phyloP scores from a whole-genome alignment of 2,113 vertebrate species.

The Eira barbara region DNA sequence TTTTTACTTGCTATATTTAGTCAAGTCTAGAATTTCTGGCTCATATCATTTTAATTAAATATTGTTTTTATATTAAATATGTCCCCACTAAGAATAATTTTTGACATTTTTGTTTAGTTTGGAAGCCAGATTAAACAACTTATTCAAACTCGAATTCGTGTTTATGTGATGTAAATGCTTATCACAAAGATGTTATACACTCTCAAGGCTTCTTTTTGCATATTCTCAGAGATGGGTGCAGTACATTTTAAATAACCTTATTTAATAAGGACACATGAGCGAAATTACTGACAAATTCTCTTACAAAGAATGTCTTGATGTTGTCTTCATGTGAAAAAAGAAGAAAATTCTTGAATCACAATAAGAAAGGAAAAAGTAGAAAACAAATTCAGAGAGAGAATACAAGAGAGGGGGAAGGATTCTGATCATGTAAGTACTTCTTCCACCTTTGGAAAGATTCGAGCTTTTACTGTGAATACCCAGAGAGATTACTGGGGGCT shows the following conservation, averaged over 20 bases:
- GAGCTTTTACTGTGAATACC: background rate
- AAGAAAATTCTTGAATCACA: background rate
- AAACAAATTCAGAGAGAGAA: background rate
- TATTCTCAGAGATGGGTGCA: background rate
- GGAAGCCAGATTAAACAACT: background rate
- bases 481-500: background rate
- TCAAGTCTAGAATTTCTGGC: background rate
- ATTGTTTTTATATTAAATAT: background rate
- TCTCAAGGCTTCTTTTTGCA: background rate
- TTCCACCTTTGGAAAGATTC: background rate
- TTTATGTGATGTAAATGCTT: background rate
- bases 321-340: background rate
- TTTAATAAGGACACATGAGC: background rate
- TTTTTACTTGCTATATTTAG: background rate
- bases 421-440: accelerated
- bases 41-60: background rate
- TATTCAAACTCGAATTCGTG: background rate
- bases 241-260: background rate
- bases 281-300: background rate
- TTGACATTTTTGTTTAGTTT: background rate
- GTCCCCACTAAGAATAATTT: background rate
- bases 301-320: background rate
- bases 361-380: background rate
- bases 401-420: background rate
- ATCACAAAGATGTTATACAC: background rate